These are phyloP conservation scores for Platichthys flesus DNA, from an alignment of 2,113 vertebrate genomes.

Conservation along the genomic window DNA sequence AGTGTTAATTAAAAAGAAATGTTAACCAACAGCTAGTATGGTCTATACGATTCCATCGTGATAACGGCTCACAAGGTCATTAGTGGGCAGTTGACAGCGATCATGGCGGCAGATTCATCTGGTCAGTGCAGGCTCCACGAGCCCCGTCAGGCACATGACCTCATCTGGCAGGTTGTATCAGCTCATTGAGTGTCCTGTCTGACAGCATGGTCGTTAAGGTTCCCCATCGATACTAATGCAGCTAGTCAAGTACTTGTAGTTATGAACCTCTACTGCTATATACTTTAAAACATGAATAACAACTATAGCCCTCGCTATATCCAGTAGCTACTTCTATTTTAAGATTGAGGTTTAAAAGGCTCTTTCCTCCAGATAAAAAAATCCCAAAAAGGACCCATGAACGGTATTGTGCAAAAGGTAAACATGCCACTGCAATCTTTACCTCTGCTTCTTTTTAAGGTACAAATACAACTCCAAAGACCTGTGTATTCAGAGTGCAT, in stretches of 20 bases:
- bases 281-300: not conserved
- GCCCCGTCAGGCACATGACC: not conserved
- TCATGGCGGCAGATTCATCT: not conserved
- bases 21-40: too few relatives aligned
- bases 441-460: not conserved
- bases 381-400: conserved; percentile 4
- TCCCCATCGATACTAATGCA: too few relatives aligned
- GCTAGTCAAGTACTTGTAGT: too few relatives aligned
- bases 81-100: not conserved
- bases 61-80: not conserved
- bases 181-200: not conserved
- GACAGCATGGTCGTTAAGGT: not conserved
- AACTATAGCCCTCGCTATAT: too few relatives aligned
- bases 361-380: not conserved
- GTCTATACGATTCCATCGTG: too few relatives aligned
- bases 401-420: conserved; percentile 14
- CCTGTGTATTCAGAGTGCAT: conserved; percentile 49
- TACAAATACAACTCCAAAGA: conserved; percentile 16
- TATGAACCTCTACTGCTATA: not conserved
- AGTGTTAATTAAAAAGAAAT: too few relatives aligned
- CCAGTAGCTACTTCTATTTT: not conserved
- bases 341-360: not conserved
- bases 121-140: too few relatives aligned
- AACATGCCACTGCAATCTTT: conserved; percentile 21
- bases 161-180: not conserved